Percentiles rank a stretch among this genome's conserved stretches.
phyloP scores from a whole-genome alignment of 2,113 vertebrate species.

The Suncus etruscus region DNA sequence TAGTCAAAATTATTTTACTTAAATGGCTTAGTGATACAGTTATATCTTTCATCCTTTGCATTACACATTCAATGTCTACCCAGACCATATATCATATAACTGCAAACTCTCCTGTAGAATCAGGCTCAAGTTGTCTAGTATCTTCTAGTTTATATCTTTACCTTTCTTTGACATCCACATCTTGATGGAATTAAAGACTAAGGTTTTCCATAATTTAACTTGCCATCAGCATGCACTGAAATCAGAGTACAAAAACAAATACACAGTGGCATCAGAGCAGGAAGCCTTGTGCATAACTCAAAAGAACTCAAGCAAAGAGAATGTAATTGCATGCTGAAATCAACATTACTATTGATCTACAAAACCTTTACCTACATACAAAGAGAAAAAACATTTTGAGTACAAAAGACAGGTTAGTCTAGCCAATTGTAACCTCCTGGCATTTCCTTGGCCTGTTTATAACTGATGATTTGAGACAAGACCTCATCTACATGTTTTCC shows the following conservation, averaged over 20 bases:
- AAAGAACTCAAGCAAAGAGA: conserved; percentile 66
- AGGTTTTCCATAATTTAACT: conserved; percentile 45
- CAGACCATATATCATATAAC: neutral
- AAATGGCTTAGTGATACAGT: neutral
- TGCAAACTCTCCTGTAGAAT: neutral
- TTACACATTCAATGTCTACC: neutral
- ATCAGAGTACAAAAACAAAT: conserved; percentile 55
- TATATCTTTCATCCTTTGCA: conserved; percentile 7
- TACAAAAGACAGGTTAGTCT: conserved; percentile 17
- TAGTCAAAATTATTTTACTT: conserved; percentile 17
- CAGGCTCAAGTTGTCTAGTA: conserved; percentile 28
- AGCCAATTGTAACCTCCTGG: conserved; percentile 34
- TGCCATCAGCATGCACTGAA: conserved; percentile 50
- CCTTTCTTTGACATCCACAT: conserved; percentile 59
- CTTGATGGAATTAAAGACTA: conserved; percentile 66
- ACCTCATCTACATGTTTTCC: neutral
- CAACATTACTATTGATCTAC: conserved; percentile 63
- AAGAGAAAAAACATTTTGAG: conserved; percentile 33
- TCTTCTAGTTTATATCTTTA: conserved; percentile 51
- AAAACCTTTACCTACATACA: conserved; percentile 48
- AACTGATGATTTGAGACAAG: conserved; percentile 34
- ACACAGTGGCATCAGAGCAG: conserved; percentile 14
- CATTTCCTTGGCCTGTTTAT: conserved; percentile 40
- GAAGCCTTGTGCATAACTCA: conserved; percentile 55
- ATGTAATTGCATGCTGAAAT: conserved; percentile 67